Percentiles rank a stretch among this genome's conserved stretches.
phyloP scores from a whole-genome alignment of 2,797 vertebrate genomes.

The Siniperca obscura region DNA sequence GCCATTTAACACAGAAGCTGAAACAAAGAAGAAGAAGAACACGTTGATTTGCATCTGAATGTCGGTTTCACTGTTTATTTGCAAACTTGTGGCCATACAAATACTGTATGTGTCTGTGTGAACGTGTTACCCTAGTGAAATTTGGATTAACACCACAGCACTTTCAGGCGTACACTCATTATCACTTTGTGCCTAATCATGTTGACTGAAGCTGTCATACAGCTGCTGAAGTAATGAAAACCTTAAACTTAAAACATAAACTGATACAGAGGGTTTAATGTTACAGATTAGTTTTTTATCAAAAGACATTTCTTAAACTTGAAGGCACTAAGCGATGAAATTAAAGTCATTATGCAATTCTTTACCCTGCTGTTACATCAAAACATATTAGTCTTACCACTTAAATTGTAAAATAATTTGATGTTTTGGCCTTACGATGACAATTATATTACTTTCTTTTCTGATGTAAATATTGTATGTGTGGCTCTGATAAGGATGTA shows the following conservation, averaged over 20 bases:
- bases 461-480: neutral
- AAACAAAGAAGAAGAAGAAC: constrained; percentile 32
- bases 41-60: neutral
- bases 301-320: neutral
- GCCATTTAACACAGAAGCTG: constrained; percentile 73
- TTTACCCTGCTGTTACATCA: neutral
- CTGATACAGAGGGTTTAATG: neutral
- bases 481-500: neutral
- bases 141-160: neutral
- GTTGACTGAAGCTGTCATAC: neutral
- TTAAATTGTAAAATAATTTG: neutral
- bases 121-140: neutral
- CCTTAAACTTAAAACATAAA: neutral
- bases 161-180: neutral
- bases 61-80: neutral
- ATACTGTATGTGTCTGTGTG: neutral
- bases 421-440: neutral
- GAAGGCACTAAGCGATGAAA: neutral
- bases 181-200: neutral
- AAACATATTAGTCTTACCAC: neutral
- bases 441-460: neutral
- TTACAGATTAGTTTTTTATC: constrained; percentile 9
- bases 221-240: neutral
- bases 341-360: neutral
- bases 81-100: neutral